Percentiles rank a stretch among this genome's conserved stretches.
These are phyloP conservation scores for Aphidoletes aphidimyza DNA, from an alignment of 2,888 invertebrate species.

Conservation along the genomic window DNA sequence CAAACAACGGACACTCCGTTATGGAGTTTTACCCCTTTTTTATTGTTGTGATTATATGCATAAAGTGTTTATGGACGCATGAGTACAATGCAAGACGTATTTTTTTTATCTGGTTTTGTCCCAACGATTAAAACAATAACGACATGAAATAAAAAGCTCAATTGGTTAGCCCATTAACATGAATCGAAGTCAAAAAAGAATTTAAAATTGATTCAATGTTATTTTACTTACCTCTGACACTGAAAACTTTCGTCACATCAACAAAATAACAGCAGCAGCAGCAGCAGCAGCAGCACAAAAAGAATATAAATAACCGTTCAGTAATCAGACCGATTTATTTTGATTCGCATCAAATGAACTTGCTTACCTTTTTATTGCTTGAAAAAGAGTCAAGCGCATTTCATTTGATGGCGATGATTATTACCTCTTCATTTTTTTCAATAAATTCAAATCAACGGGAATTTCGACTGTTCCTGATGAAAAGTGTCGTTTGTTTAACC, in stretches of 20 bases:
- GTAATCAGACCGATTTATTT: slow-evolving; percentile 37
- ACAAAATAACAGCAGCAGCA: not conserved
- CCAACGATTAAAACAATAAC: not conserved
- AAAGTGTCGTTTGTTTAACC: slow-evolving; percentile 45
- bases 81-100: not conserved
- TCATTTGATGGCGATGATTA: slow-evolving; percentile 15
- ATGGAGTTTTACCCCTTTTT: not conserved
- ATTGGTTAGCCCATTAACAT: slow-evolving; percentile 7
- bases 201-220: not conserved
- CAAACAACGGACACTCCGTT: not conserved
- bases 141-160: slow-evolving; percentile 10
- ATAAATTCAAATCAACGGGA: slow-evolving; percentile 27
- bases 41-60: no score
- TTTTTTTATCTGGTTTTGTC: not conserved
- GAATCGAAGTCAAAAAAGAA: slow-evolving; percentile 7
- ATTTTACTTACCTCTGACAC: slow-evolving; percentile 29
- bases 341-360: slow-evolving; percentile 14
- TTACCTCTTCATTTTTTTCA: slow-evolving; percentile 51
- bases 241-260: not conserved
- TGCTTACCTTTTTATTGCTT: not conserved
- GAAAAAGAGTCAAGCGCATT: slow-evolving; percentile 6
- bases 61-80: no score
- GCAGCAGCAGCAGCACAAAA: not conserved
- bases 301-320: not conserved
- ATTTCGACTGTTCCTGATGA: not conserved